These are phyloP conservation scores for Eubasilissa regina DNA, from an alignment of 1,140 invertebrate genomes.

Conservation along the genomic window DNA sequence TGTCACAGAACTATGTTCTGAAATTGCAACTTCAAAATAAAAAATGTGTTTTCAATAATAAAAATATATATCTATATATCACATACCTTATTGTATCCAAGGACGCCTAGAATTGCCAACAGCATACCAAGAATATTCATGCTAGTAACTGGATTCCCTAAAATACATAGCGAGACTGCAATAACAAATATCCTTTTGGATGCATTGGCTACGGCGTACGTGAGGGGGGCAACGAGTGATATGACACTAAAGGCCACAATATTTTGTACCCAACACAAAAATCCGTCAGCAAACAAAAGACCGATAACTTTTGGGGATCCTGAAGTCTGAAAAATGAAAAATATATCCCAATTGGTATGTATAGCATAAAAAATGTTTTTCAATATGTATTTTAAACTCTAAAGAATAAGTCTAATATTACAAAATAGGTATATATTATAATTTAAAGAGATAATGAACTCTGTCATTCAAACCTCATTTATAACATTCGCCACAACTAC, in stretches of 20 bases:
- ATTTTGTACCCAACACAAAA: constrained; percentile 95
- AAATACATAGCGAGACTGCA: constrained; percentile 87
- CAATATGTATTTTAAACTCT: no score
- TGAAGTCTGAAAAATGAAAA: constrained; percentile 66
- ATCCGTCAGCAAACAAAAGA: constrained; percentile 87
- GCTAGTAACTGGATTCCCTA: constrained; percentile 93
- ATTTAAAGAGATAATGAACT: no score
- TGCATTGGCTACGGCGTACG: constrained; percentile 95
- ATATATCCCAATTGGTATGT: no score
- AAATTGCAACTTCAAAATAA: no score
- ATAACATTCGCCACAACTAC: no score
- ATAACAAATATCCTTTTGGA: constrained; percentile 97
- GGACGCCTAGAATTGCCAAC: constrained; percentile 90
- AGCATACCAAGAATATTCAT: constrained; percentile 93
- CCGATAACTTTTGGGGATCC: constrained; percentile 72
- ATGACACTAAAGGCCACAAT: constrained; percentile 95
- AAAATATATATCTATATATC: no score
- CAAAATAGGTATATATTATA: no score
- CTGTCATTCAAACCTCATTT: no score
- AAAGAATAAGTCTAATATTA: no score
- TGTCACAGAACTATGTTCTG: no score
- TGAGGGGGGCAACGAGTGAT: constrained; percentile 90
- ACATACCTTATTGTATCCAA: constrained; percentile 89
- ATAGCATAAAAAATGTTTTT: no score
- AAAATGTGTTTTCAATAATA: no score